Evolutionary conservation across 30 jellyfish, hydroid and myxozoan genomes (phyloP).

Genomic region (Rhopilema esculentum): DNA sequence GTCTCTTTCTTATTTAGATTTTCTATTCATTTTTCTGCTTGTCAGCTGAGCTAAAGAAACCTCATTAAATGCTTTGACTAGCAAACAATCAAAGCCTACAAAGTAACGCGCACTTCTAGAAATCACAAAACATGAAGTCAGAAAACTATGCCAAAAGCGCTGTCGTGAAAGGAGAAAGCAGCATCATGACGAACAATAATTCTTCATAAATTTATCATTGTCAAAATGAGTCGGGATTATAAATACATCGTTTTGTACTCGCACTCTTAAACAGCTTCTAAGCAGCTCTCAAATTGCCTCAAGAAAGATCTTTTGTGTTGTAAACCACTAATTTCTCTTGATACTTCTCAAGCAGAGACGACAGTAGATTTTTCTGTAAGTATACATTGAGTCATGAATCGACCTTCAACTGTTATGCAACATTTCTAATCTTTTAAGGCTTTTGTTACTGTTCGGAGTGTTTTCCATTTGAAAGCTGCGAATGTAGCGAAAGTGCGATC

Average conservation of each 20-base stretch:
- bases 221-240: neutral
- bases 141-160: neutral
- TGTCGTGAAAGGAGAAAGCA: neutral
- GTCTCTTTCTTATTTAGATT: too few relatives aligned
- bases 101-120: neutral
- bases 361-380: neutral
- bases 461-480: neutral
- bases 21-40: too few relatives aligned
- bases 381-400: neutral
- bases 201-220: neutral
- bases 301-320: neutral
- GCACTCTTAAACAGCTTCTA: neutral
- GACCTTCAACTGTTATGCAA: neutral
- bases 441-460: neutral
- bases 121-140: neutral
- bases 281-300: neutral
- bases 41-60: too few relatives aligned
- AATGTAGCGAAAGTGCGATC: too few relatives aligned
- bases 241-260: neutral
- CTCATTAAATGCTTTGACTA: too few relatives aligned
- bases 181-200: neutral
- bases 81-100: too few relatives aligned
- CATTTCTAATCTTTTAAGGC: neutral
- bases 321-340: neutral
- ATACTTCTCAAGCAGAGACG: neutral